Base-by-base conservation (phyloP, 2,797 vertebrate genomes). In the Enteromius radiatus region DNA sequence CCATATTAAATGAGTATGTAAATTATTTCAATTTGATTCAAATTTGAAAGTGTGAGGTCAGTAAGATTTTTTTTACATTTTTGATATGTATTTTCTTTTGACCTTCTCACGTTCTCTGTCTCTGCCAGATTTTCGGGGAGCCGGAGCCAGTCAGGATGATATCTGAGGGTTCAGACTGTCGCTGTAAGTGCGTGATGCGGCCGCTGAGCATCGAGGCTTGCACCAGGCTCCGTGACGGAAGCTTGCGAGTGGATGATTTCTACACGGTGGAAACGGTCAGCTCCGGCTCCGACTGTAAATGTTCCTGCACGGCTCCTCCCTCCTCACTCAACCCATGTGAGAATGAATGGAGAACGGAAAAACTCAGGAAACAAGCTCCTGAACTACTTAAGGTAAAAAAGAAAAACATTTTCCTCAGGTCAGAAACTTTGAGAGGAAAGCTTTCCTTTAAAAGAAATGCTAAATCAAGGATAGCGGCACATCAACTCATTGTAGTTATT, bases 281-380 rank as follows among this genome's bases (percentile, higher is more conserved):
- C 93, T 98, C 97, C 0, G 98, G 98, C 1, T 90, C 95, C 0
- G 97, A 99, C 94, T 99, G 98, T 88, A 96, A 95, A 90, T 99
- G 98, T 89, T 98, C 98, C 3, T 99, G 98, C 92, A 97, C 96
- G 0, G 97, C 98, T 0, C 98, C 98, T 0, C 97, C 98, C 0
- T 96, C 98, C 77, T 98, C 98, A 0, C 97, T 99, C 85, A 99
- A 99, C 92, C 98, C 98, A 84, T 99, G 98, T 0, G 98, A 99
- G 93, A 98, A 97, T 0, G 96, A 99, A 92, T 99, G 97, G 98
- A 98, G 95, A 93, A 96, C 97, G 94, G 98, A 99, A 91, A 98
- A 97, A 89, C 95, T 99, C 91, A 98, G 96, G 95, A 98, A 97
- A 84, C 97, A 99, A 91, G 98, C 97, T 0, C 98, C 97, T 0